phyloP scores from a whole-genome alignment of 2,113 vertebrate genomes.

The Zootoca vivipara region DNA sequence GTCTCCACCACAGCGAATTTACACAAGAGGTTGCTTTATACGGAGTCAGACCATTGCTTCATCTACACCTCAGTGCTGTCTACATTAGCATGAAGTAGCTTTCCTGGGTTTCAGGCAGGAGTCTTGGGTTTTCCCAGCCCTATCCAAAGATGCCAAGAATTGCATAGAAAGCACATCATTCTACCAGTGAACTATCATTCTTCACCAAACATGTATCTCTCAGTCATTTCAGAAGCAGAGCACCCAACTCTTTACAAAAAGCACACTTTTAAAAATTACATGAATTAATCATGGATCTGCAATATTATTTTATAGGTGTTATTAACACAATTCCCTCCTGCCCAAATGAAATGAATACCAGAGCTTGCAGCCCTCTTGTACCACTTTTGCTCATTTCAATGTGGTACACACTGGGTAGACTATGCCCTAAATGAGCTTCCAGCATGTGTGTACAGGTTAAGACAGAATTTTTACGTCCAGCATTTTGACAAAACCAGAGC shows the following conservation, averaged over 20 bases:
- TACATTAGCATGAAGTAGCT: background rate
- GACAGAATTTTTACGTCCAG: background rate
- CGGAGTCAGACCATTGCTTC: background rate
- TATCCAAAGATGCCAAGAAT: background rate
- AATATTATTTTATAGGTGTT: background rate
- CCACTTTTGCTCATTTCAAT: background rate
- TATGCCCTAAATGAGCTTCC: background rate
- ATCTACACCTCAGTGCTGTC: background rate
- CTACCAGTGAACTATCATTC: background rate
- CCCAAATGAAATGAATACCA: background rate
- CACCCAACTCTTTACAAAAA: background rate
- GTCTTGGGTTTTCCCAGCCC: background rate
- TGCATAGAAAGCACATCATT: background rate
- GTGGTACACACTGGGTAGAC: background rate
- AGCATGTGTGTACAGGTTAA: background rate
- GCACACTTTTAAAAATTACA: background rate
- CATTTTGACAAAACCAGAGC: background rate
- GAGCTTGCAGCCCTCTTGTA: background rate
- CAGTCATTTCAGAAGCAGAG: no score
- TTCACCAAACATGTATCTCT: background rate
- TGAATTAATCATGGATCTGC: background rate
- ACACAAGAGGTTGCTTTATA: background rate
- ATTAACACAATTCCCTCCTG: background rate
- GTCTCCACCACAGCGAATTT: background rate
- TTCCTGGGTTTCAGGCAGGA: background rate